Evolutionary conservation across 2,888 invertebrate species (phyloP).

Genomic region (Gerris lacustris): DNA sequence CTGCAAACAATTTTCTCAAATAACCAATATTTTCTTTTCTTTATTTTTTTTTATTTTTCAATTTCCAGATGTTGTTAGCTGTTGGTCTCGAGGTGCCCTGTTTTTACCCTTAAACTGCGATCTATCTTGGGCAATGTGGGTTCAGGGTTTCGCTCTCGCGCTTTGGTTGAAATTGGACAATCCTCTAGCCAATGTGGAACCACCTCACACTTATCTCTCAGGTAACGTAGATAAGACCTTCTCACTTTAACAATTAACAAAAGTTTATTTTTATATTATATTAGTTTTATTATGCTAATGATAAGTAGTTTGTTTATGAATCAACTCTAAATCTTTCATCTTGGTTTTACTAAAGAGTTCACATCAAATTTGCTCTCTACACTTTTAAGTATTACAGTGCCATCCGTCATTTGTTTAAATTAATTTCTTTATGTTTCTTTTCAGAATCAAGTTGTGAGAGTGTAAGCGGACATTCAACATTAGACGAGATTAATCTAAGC

Average conservation of each 20-base stretch:
- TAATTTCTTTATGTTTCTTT: neutral
- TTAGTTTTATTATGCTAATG: no score
- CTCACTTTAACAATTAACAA: no score
- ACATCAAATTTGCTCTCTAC: no score
- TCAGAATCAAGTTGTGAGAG: constrained; percentile 10
- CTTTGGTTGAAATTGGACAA: constrained; percentile 44
- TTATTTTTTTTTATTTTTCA: no score
- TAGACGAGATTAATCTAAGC: constrained; percentile 12
- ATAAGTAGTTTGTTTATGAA: no score
- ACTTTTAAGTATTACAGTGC: no score
- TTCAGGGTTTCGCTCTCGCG: constrained; percentile 44
- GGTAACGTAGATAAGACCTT: neutral
- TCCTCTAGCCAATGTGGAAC: neutral
- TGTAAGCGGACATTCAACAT: neutral
- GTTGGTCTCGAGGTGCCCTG: constrained; percentile 35
- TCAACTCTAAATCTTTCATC: no score
- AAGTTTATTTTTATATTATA: no score
- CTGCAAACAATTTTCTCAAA: no score
- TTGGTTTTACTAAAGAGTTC: no score
- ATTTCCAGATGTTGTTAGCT: constrained; percentile 20
- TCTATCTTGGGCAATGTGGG: constrained; percentile 51
- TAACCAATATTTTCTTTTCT: no score
- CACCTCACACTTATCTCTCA: neutral
- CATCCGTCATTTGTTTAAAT: no score
- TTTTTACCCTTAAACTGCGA: constrained; percentile 36